Evolutionary conservation across 2,113 vertebrate genomes (phyloP).

Genomic region (Callipepla californica): DNA sequence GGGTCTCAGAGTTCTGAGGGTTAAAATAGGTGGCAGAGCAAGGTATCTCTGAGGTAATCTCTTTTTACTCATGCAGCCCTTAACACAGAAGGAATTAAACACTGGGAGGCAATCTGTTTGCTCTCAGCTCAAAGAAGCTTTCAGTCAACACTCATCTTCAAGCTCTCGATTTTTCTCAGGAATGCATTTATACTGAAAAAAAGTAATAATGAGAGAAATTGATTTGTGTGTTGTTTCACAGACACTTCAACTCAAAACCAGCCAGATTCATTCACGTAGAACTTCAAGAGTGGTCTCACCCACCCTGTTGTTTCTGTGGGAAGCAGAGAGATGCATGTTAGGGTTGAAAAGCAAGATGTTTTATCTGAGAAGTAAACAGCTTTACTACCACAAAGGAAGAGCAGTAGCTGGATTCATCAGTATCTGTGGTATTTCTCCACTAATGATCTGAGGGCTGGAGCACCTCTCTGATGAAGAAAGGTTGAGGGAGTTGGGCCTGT

Average conservation of each 20-base stretch:
- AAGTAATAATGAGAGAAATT: background rate
- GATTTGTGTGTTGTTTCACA: background rate
- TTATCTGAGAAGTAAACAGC: background rate
- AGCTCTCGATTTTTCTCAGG: background rate
- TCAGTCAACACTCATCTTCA: background rate
- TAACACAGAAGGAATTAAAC: background rate
- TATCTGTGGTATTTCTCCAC: background rate
- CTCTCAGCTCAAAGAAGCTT: background rate
- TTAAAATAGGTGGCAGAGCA: background rate
- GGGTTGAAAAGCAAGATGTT: background rate
- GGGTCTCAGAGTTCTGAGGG: background rate
- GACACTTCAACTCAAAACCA: background rate
- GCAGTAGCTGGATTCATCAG: background rate
- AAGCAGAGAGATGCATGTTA: background rate
- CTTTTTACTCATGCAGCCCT: background rate
- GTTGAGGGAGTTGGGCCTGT: too few relatives aligned
- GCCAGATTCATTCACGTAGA: fast-evolving
- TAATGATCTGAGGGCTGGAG: too few relatives aligned
- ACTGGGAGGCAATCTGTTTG: background rate
- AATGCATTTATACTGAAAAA: background rate
- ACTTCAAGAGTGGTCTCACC: background rate
- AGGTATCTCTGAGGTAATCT: background rate
- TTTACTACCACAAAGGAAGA: background rate
- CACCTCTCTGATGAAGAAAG: too few relatives aligned
- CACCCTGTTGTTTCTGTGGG: background rate